Base-by-base conservation (phyloP, 2,113 vertebrate species). In the Alces alces region DNA sequence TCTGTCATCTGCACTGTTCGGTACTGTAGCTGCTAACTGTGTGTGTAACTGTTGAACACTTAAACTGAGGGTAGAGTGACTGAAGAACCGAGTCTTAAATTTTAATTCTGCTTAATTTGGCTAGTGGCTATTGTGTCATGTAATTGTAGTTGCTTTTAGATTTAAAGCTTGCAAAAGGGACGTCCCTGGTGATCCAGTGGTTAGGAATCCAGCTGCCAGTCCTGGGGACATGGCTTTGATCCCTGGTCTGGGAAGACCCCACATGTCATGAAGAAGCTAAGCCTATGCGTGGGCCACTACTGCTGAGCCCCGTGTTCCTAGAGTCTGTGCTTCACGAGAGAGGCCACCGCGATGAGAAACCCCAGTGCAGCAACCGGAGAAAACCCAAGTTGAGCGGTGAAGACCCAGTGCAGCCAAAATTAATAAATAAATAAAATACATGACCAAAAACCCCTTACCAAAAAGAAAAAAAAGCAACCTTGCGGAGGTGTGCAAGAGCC, bases 71-170 rank as follows among this genome's bases (percentile, higher is more conserved):
- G 28, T 61, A 43, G 36, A 70, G 6, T 83, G 27, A 89, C 27
- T 76, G 66, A 95, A 95, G 39, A 61, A 50, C 33, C 39, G 12
- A 54, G 33, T 39, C 91, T 92, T 78, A 57, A 73, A 89, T 60
- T 87, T 93, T 95, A 95, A 39, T 5, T 82, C 19, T 21, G 3
- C 95, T 92, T 80, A 78, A 92, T 66, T 93, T 93, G 36, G 7
- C 78, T 86, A 45, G 23, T 91, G 61, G 36, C 16, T 86, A 7
- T 25, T 33, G 13, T 82, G 28, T 86, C 82, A 1, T 91, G 13
- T 88, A 86, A 60, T 97, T 92, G 21, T 33, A 79, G 57, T 58
- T 73, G 7, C 27, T n/a, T 94, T 76, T 43, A 23, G 39, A 14
- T 43, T 43, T 43, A 76, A 73, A 76, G 23, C 36, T 76, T 76